phyloP scores from a whole-genome alignment of 2,888 invertebrate species.

The Crematogaster levior region DNA sequence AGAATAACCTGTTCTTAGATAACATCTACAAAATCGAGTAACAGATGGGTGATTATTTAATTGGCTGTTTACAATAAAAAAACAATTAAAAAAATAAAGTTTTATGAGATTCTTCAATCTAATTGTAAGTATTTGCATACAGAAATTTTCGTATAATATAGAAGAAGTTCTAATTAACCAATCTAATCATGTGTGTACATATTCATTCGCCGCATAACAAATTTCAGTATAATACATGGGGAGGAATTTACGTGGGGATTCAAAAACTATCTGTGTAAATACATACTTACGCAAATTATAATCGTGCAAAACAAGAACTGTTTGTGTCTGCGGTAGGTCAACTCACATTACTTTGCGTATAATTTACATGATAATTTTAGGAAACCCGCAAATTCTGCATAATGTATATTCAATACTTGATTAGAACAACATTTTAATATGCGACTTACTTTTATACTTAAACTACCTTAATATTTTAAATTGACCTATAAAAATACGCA shows the following conservation, averaged over 20 bases:
- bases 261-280: conserved; percentile 4
- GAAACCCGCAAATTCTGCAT: background rate
- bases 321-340: conserved; percentile 1
- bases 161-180: background rate
- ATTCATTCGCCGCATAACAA: background rate
- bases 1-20: too few species aligned
- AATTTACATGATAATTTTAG: background rate
- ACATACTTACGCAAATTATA: conserved; percentile 33
- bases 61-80: background rate
- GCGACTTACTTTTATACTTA: background rate
- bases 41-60: background rate
- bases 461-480: background rate
- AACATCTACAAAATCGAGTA: background rate
- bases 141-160: background rate
- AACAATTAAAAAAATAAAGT: background rate
- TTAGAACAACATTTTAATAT: background rate
- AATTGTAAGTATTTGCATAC: background rate
- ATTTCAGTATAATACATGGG: background rate
- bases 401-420: conserved; percentile 22
- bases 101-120: background rate
- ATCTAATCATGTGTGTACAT: background rate
- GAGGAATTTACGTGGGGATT: background rate
- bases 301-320: conserved; percentile 1
- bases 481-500: background rate
- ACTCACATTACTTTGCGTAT: background rate